A percentile compares a stretch with the other conserved stretches of the same genome.
phyloP scores from a whole-genome alignment of 2,888 invertebrate species.

The Monoplex corrugatus region DNA sequence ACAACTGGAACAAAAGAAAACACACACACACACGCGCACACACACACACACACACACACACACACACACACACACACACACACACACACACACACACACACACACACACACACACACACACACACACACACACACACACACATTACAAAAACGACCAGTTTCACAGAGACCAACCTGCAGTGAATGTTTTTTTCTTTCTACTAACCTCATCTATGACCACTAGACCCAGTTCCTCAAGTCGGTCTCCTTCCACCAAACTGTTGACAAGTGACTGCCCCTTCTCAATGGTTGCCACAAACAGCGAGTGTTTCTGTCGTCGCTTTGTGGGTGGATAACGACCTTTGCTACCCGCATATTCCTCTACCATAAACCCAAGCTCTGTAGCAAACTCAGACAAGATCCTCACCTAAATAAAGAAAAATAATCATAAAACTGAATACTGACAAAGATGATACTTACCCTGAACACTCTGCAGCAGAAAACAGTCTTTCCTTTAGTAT shows the following conservation, averaged over 20 bases:
- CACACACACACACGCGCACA: background rate
- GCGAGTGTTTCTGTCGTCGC: conserved; percentile 88
- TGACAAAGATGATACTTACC: too few species aligned
- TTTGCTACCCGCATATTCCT: conserved; percentile 97
- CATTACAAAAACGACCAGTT: background rate
- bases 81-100: background rate
- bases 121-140: background rate
- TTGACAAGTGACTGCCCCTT: conserved; percentile 93
- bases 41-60: background rate
- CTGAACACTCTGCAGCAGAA: too few species aligned
- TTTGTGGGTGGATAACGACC: conserved; percentile 92
- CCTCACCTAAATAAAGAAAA: conserved; percentile 86
- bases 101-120: background rate
- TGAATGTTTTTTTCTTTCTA: too few species aligned
- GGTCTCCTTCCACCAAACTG: conserved; percentile 89
- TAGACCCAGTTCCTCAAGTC: conserved; percentile 90
- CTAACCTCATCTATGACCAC: conserved; percentile 90
- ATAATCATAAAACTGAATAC: too few species aligned
- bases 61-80: background rate
- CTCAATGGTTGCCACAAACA: conserved; percentile 97
- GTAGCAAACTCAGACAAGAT: conserved; percentile 93
- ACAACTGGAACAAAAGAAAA: too few species aligned
- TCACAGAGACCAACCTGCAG: background rate
- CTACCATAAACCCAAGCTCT: conserved; percentile 92
- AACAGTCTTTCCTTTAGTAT: too few species aligned